Evolutionary conservation across 2,113 vertebrate species (phyloP).

Genomic region (Tylochromis polylepis): DNA sequence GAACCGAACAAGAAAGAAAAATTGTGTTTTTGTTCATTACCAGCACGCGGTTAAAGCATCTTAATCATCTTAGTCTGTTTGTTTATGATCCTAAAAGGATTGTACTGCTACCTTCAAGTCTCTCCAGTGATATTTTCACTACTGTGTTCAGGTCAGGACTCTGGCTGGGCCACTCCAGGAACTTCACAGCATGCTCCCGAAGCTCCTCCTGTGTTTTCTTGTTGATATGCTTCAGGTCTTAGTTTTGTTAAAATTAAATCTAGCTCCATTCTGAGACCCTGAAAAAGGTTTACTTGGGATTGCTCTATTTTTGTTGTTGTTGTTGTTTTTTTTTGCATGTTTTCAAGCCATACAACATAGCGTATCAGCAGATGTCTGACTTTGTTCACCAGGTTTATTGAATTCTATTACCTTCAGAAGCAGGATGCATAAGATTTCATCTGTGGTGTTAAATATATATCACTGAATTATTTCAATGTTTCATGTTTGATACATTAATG

Average conservation of each 20-base stretch:
- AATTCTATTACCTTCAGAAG: not conserved
- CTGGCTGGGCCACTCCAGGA: not conserved
- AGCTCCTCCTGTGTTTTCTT: not conserved
- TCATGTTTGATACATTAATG: not conserved
- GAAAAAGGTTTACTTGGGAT: not conserved
- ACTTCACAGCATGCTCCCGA: not conserved
- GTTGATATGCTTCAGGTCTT: not conserved
- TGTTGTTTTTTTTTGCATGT: not conserved
- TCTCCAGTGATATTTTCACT: not conserved
- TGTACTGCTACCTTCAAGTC: not conserved
- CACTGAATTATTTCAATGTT: not conserved
- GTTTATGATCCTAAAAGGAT: not conserved
- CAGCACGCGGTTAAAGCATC: not conserved
- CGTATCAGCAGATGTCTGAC: not conserved
- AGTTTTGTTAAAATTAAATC: not conserved
- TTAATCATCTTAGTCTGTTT: not conserved
- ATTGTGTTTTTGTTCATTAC: not conserved
- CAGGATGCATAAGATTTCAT: fast-evolving
- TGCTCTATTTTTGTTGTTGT: not conserved
- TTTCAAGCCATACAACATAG: not conserved
- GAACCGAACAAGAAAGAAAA: not conserved
- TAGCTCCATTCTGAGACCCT: not conserved
- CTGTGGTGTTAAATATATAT: not conserved
- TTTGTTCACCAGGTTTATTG: not conserved
- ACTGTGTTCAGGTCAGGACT: not conserved